Conservation (phyloP, 2,888 invertebrate species). For the Toxonevra muliebris region DNA sequence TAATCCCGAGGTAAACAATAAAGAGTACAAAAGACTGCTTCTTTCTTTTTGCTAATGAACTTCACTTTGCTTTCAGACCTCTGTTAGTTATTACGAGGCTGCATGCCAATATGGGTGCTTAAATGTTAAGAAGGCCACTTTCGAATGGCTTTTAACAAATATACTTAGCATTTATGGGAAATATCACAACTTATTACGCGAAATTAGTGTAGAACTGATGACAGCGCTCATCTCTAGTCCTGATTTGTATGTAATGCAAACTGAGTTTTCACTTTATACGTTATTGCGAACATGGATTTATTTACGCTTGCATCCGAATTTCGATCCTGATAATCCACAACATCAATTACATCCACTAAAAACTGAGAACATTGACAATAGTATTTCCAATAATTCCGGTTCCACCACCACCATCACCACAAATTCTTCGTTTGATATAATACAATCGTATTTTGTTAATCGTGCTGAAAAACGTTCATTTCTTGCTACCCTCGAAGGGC, state of each 20-base stretch:
- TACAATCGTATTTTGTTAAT: constrained; percentile 55
- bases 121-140: constrained; percentile 71
- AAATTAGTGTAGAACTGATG: constrained; percentile 75
- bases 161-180: constrained; percentile 71
- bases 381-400: constrained; percentile 1
- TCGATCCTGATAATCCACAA: constrained; percentile 61
- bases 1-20: constrained; percentile 68
- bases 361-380: constrained; percentile 32
- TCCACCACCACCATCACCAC: constrained; percentile 40
- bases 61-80: constrained; percentile 67
- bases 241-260: constrained; percentile 78
- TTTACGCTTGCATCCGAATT: constrained; percentile 66
- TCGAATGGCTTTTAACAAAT: constrained; percentile 77
- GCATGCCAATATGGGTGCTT: constrained; percentile 75
- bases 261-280: constrained; percentile 79
- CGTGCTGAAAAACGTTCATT: constrained; percentile 67
- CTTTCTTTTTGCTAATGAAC: background rate
- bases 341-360: constrained; percentile 43
- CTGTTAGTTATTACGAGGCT: constrained; percentile 74
- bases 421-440: constrained; percentile 49
- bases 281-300: constrained; percentile 77
- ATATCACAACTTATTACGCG: constrained; percentile 69
- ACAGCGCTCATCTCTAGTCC: constrained; percentile 71
- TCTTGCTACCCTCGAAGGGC: constrained; percentile 70
- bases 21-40: background rate